Base-by-base conservation (phyloP, 2,888 invertebrate species). In the Eristalis pertinax region DNA sequence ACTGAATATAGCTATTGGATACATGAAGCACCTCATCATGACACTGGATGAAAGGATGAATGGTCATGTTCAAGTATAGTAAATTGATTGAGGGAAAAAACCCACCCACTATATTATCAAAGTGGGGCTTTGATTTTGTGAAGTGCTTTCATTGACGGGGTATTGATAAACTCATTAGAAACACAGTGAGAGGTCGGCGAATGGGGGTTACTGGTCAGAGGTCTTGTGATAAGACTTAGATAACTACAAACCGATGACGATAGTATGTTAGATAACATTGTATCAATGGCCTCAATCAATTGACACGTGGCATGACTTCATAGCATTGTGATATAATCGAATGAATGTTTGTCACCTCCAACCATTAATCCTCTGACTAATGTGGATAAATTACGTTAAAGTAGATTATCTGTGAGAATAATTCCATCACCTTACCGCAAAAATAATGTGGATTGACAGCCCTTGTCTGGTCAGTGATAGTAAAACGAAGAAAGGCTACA, bases 1-100 rank as follows among this genome's bases (percentile, higher is more conserved):
- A 85, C 85, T 85, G 85, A 81, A 85, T 85, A 77, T 56, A 73
- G 58, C 82, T 85, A 82, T 82, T 82, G 82, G 81, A 82, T 85
- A 77, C 82, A 82, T 69, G 77, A 74, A 81, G 85, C 73, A 82
- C 81, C 76, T 82, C 85, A 74, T 85, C 76, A 77, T 63, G 73
- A 4, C 69, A 22, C 38, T 75, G 67, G 29, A 26, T 64, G 50
- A 70, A 72, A 38, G 60, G 56, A 70, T 77, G 63, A 50, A 63
- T 69, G 77, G 70, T 70, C 78, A 78, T 78, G 38, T 38, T 35
- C 22, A n/a, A 38, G 68, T 35, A 35, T 35, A 63, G 32, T 68
- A 58, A 50, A 62, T 24, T 60, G 41, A 11, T 10, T 32, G 38
- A 38, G 38, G 26, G 29, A 15, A 63, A 65, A 74, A 64, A 62